phyloP scores from a whole-genome alignment of 1,140 invertebrate species.

The Hormaphis cornu region DNA sequence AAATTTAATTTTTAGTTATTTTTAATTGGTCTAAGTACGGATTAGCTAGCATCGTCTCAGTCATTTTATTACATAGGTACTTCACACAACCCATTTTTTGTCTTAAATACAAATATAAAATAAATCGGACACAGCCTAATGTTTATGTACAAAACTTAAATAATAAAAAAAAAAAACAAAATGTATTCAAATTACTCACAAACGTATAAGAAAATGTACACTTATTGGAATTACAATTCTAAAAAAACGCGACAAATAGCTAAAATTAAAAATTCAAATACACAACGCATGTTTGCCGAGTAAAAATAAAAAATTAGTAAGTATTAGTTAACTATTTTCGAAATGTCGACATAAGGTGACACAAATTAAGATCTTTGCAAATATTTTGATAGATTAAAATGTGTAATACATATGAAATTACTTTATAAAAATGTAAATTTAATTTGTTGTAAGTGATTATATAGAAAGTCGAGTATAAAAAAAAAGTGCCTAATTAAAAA shows the following conservation, averaged over 20 bases:
- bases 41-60: neutral
- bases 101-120: neutral
- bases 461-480: too few relatives aligned
- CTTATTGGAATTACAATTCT: neutral
- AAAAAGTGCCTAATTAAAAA: too few relatives aligned
- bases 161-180: neutral
- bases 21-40: neutral
- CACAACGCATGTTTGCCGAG: neutral
- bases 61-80: neutral
- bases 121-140: slow-evolving; percentile 20
- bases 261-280: neutral
- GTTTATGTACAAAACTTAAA: neutral
- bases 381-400: neutral
- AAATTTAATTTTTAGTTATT: neutral
- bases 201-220: neutral
- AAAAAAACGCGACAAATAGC: neutral
- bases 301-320: slow-evolving; percentile 5
- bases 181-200: neutral
- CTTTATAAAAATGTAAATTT: neutral
- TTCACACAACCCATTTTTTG: neutral
- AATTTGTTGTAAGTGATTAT: neutral
- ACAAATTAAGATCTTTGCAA: neutral
- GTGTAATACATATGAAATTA: neutral
- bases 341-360: neutral
- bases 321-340: neutral